Conservation (phyloP, 2,888 invertebrate species). For the Patella ulyssiponensis region DNA sequence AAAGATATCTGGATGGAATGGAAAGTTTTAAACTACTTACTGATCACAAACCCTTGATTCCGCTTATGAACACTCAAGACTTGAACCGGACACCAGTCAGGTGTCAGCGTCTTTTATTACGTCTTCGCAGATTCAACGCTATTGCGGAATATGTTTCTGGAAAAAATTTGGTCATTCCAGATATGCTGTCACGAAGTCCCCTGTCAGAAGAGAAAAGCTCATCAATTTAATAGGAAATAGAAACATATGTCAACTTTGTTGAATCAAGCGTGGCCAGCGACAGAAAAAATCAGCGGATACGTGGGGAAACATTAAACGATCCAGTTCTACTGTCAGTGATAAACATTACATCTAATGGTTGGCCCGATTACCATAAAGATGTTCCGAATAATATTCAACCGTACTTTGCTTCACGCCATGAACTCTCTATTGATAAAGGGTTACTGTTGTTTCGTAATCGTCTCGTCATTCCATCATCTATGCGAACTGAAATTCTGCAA, state of each 20-base stretch:
- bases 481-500: too few relatives aligned
- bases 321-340: constrained; percentile 19
- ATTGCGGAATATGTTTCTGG: constrained; percentile 33
- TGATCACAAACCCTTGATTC: constrained; percentile 46
- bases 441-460: constrained; percentile 15
- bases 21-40: constrained; percentile 38
- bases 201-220: constrained; percentile 9
- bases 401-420: constrained; percentile 25
- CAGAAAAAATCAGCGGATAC: constrained; percentile 22
- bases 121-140: constrained; percentile 35
- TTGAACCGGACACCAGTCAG: constrained; percentile 35
- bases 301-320: constrained; percentile 21
- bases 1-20: constrained; percentile 35
- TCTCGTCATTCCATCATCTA: neutral
- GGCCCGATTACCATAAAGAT: constrained; percentile 28
- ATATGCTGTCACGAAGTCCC: constrained; percentile 37
- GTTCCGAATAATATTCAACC: constrained; percentile 14
- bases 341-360: constrained; percentile 24
- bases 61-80: constrained; percentile 40
- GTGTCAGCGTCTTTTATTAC: constrained; percentile 44
- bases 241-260: constrained; percentile 20
- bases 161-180: constrained; percentile 38
- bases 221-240: constrained; percentile 25
- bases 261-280: constrained; percentile 21
- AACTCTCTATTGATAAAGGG: constrained; percentile 31